These are phyloP conservation scores for Spilogale gracilis DNA, from an alignment of 2,113 vertebrate genomes.

Conservation along the genomic window DNA sequence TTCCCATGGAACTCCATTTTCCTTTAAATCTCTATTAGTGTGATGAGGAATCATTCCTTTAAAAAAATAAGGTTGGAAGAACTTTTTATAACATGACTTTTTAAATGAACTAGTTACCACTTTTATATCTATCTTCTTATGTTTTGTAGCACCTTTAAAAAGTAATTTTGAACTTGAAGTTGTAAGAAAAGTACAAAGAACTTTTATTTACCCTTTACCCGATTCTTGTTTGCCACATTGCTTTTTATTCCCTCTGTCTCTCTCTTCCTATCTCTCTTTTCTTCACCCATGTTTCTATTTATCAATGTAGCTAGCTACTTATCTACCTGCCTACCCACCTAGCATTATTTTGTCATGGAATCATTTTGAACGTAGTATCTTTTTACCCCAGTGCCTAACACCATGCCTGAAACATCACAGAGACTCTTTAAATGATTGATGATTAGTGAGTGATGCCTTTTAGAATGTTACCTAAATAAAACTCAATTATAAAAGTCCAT, in stretches of 20 bases:
- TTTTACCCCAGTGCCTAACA: not conserved
- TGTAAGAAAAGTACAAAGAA: not conserved
- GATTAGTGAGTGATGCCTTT: not conserved
- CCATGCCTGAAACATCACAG: not conserved
- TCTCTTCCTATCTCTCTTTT: not conserved
- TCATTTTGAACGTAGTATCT: not conserved
- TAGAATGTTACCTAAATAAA: conserved; percentile 21
- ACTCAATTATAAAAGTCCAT: not conserved
- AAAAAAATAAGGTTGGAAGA: not conserved
- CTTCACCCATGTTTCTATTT: not conserved
- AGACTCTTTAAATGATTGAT: not conserved
- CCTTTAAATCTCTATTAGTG: not conserved
- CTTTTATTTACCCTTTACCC: not conserved
- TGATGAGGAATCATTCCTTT: not conserved
- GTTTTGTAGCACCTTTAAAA: not conserved
- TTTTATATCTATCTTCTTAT: not conserved
- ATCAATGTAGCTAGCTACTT: not conserved
- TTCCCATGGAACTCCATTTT: not conserved
- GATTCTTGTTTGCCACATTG: not conserved
- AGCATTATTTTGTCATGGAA: not conserved
- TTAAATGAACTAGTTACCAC: not conserved
- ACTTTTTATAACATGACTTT: conserved; percentile 17
- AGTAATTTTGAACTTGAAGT: conserved; percentile 23
- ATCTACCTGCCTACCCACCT: not conserved
- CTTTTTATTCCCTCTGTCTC: not conserved